Base-by-base conservation (phyloP, 2,888 invertebrate species). In the Papilio demoleus region DNA sequence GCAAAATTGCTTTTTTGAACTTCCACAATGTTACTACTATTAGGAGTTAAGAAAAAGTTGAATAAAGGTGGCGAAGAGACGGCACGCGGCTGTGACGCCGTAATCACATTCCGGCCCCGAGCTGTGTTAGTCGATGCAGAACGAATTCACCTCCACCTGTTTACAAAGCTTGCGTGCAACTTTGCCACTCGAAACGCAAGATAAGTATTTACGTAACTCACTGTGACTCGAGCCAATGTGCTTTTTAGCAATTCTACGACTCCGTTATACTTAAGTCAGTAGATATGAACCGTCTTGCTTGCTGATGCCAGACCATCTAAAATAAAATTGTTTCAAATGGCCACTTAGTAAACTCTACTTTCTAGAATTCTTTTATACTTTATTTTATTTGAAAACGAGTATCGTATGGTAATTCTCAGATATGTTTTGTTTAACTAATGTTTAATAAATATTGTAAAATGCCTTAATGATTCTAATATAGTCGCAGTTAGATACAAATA, bases 1-100 rank as follows among this genome's bases (percentile, higher is more conserved):
- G 77, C 82, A 81, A 85, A 90, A 91, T 90, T 88, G 86, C 88
- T 90, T 91, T 92, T 90, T 90, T 90, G 88, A 92, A 92, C 90
- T 90, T 82, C 77, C 81, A 84, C 86, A 87, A 83, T 86, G 86
- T 86, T 86, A 86, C 82, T 77, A 84, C 83, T 84, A 84, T 85
- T 84, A 85, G 79, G 77, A 85, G 86, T 88, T 84, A 77, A 86
- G 84, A 87, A 87, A 88, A 89, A 89, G 85, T 92, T 89, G 85
- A 85, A 85, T 88, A 86, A 84, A 87, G 77, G 79, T 79, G 77
- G 73, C 73, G 70, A 71, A 77, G 76, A 81, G 76, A 77, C 76
- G 76, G 80, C 80, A 79, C 79, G 77, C 75, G 81, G 79, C 71
- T 73, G 75, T 77, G 77, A 81, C 79, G 80, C 77, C 75, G 82